These are phyloP conservation scores for Sebastolobus altivelis DNA, from an alignment of 2,797 vertebrate species.

Conservation along the genomic window DNA sequence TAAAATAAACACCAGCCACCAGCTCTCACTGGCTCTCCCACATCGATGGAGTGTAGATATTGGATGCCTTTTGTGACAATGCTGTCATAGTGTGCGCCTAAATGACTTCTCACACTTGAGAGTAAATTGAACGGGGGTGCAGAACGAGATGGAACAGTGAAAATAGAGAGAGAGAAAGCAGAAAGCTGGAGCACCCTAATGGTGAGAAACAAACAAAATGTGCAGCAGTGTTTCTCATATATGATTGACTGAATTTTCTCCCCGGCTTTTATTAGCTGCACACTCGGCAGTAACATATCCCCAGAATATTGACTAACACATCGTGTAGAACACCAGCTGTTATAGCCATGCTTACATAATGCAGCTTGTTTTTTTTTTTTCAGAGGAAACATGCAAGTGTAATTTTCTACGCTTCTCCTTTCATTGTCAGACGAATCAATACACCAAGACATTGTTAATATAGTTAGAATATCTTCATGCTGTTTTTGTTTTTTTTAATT, in stretches of 20 bases:
- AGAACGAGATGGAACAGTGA: not conserved
- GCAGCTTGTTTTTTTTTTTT: not conserved
- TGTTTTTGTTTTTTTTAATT: not conserved
- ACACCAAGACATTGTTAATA: not conserved
- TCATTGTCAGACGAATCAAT: slow-evolving; percentile 1
- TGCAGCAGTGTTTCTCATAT: slow-evolving; percentile 7
- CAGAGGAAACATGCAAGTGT: not conserved
- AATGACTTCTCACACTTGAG: slow-evolving; percentile 35
- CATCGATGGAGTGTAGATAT: slow-evolving; percentile 28
- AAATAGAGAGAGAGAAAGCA: not conserved
- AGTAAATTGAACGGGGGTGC: slow-evolving; percentile 28
- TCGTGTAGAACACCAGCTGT: not conserved
- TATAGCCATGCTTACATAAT: not conserved
- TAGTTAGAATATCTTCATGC: not conserved
- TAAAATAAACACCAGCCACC: too few species aligned
- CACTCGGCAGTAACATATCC: slow-evolving; percentile 1
- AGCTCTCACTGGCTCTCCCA: not conserved
- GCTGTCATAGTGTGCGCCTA: slow-evolving; percentile 11
- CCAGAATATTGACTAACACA: slow-evolving; percentile 6
- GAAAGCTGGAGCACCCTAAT: slow-evolving; percentile 7
- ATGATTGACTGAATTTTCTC: slow-evolving; percentile 11
- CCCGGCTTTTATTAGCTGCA: not conserved
- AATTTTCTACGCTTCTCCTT: not conserved
- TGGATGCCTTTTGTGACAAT: slow-evolving; percentile 32
- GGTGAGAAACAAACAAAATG: slow-evolving; percentile 23